Evolutionary conservation across 2,888 invertebrate genomes (phyloP).

Genomic region (Macrosiphum euphorbiae): DNA sequence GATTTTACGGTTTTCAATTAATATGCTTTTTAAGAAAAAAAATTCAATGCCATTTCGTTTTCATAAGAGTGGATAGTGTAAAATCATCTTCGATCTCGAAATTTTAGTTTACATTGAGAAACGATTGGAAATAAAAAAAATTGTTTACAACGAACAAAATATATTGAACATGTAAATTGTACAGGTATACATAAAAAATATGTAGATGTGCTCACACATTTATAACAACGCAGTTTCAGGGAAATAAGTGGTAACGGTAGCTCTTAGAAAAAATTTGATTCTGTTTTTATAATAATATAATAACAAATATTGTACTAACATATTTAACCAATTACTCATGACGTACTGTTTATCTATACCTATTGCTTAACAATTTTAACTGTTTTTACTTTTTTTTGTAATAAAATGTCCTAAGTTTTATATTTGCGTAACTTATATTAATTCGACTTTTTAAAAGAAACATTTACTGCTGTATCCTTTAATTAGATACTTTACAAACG

Average conservation of each 20-base stretch:
- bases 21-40: neutral
- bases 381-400: neutral
- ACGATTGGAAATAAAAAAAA: neutral
- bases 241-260: neutral
- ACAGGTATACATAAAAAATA: neutral
- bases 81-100: neutral
- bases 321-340: neutral
- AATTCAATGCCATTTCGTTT: neutral
- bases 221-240: neutral
- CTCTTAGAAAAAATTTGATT: neutral
- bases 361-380: neutral
- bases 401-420: neutral
- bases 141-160: neutral
- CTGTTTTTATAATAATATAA: neutral
- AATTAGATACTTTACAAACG: neutral
- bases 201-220: neutral
- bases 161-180: neutral
- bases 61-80: neutral
- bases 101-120: neutral
- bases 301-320: too few species aligned
- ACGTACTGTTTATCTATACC: neutral
- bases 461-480: neutral
- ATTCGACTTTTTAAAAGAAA: neutral
- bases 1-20: constrained; percentile 5
- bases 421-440: neutral